Conservation (phyloP, 2,888 invertebrate genomes). For the Lycia hirtaria region DNA sequence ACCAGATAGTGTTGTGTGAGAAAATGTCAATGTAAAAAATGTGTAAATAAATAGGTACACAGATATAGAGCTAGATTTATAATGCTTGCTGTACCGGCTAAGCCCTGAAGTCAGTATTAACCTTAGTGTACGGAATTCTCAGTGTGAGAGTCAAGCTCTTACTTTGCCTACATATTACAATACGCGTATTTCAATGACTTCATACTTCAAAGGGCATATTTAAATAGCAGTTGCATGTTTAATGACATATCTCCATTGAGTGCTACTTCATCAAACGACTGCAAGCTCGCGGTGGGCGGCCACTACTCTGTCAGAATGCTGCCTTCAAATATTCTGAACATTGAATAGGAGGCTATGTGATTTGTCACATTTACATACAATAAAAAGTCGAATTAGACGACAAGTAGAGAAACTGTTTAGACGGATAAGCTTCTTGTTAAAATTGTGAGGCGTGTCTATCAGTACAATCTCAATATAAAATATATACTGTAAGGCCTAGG, state of each 20-base stretch:
- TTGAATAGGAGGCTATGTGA: slow-evolving; percentile 68
- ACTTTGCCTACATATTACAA: too few relatives aligned
- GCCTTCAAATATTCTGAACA: slow-evolving; percentile 63
- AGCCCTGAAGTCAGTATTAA: too few relatives aligned
- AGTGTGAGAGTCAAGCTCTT: too few relatives aligned
- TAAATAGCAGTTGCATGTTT: slow-evolving; percentile 34
- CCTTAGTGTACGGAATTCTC: too few relatives aligned
- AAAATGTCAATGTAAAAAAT: too few relatives aligned
- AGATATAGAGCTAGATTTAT: too few relatives aligned
- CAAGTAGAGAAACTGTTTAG: slow-evolving; percentile 25
- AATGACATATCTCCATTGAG: slow-evolving; percentile 48
- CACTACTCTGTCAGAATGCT: slow-evolving; percentile 52
- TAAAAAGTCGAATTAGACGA: slow-evolving; percentile 33
- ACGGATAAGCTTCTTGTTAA: slow-evolving; percentile 34
- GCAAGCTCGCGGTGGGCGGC: slow-evolving; percentile 57
- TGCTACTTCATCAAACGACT: slow-evolving; percentile 30
- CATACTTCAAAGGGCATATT: slow-evolving; percentile 36
- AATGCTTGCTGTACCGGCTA: too few relatives aligned
- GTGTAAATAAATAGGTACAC: too few relatives aligned
- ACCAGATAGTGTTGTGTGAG: too few relatives aligned
- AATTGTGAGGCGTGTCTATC: slow-evolving; percentile 39
- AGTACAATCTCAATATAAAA: slow-evolving; percentile 58
- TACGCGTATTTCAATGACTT: slow-evolving; percentile 30
- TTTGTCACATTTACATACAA: slow-evolving; percentile 77
- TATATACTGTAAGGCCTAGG: slow-evolving; percentile 51